Evolutionary conservation across 2,888 invertebrate species (phyloP), one percentile per base, ranked within the genome.

Genomic region (Caenorhabditis sinica): DNA sequence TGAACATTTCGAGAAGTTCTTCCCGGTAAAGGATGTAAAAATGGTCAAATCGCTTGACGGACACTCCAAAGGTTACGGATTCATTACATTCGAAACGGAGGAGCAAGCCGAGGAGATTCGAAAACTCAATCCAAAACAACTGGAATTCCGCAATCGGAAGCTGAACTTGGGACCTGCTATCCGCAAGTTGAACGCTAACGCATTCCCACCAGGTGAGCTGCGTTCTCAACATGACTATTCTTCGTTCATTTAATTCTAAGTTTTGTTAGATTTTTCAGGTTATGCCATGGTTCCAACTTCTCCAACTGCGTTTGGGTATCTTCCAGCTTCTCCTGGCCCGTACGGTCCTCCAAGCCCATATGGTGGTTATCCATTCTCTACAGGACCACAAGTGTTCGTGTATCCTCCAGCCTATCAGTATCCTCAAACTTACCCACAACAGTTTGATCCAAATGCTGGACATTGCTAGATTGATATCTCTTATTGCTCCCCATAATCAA

Each of bases 41-140:
- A 97, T 98, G 89, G 97, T 98, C 88, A 96, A 96, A 90, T 97
- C 97, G 93, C 94, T 97, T 90, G 97, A 97, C 87, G 97, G 97
- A 4, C 96, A 97, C 25, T 97, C 97, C 86, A 97, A 97, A 94
- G 96, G 97, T 93, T 94, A 97, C 93, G 96, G 96, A 65, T 96
- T 96, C 93, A 95, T 96, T 51, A 96, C 96, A 65, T 96, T 96
- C 93, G 96, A 96, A 94, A 96, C 95, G 71, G 96, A 96, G 93
- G 96, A 96, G 92, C 96, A 96, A 93, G 96, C 96, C 1, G 86
- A 88, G n/a, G 79, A 63, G 9, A 82, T 89, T 11, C 66, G 81
- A 15, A 17, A 68, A 30, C n/a, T 85, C 25, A 58, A 40, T 20
- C 86, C 86, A n/a, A 89, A 88, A 20, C 60, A 85, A 15, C 65